A percentile compares a stretch with the other conserved stretches of the same genome.
Evolutionary conservation across 2,888 invertebrate species (phyloP).

Genomic region (Phoenoteleia sp.): DNA sequence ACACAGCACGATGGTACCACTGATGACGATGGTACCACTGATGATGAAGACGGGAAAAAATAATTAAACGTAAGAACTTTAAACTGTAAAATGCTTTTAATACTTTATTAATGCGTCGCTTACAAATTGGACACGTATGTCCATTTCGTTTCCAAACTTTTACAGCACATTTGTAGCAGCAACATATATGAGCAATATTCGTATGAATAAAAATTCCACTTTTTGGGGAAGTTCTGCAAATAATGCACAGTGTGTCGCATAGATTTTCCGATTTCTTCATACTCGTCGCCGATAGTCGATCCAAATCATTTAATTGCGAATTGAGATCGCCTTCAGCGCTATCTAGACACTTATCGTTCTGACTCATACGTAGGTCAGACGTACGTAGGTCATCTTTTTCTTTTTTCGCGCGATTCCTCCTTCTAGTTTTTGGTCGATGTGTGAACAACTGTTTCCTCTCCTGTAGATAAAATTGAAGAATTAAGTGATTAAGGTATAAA

Average conservation of each 20-base stretch:
- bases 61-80: too few relatives aligned
- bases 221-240: constrained; percentile 89
- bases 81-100: constrained; percentile 87
- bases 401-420: constrained; percentile 52
- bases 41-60: too few relatives aligned
- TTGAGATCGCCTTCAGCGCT: too few relatives aligned
- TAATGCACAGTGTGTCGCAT: constrained; percentile 87
- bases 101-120: constrained; percentile 90
- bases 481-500: background rate
- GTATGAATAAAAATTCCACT: constrained; percentile 91
- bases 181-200: constrained; percentile 90
- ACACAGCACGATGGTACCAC: too few relatives aligned
- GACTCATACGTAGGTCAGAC: too few relatives aligned
- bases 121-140: constrained; percentile 91
- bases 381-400: constrained; percentile 32
- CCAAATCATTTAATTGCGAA: background rate
- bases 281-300: background rate
- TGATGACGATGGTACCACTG: too few relatives aligned
- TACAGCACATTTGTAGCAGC: constrained; percentile 91
- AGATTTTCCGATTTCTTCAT: constrained; percentile 79
- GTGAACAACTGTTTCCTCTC: constrained; percentile 91
- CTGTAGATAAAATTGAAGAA: constrained; percentile 85
- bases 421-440: constrained; percentile 88
- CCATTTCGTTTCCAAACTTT: constrained; percentile 89
- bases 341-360: too few relatives aligned